Base-by-base conservation (phyloP, 1,140 invertebrate genomes). In the Drepana arcuata region DNA sequence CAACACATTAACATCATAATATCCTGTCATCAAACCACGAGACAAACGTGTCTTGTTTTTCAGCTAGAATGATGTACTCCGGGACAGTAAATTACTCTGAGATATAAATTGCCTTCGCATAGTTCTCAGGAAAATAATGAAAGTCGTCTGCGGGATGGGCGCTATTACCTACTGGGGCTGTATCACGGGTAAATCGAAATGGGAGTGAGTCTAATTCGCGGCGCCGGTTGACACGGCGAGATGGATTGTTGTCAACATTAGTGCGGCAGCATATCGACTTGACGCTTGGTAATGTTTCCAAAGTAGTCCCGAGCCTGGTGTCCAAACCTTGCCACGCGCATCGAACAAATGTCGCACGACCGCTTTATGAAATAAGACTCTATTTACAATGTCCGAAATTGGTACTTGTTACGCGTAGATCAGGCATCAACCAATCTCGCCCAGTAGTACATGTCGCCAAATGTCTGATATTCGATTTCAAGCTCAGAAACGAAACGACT, bases 171-270 rank as follows among this genome's bases (percentile, higher is more conserved):
- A n/a, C n/a, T n/a, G n/a, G 50, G 44, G 48, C 43, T 51, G 54
- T 50, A 56, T 57, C 53, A 67, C 41, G 52, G 74, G 53, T 64
- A 68, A 75, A 78, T 81, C 69, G 69, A 75, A 81, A 72, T 72
- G 73, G 69, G 77, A 78, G 57, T 74, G 67, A 75, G 67, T 56
- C 53, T 67, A 66, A 78, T 75, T 71, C 72, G 66, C 70, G 68
- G 70, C 71, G 71, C 62, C 63, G 67, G 43, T 48, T 80, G 73
- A 70, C 73, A 75, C 60, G 56, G 40, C 55, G 69, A 81, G 73
- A 81, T 78, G 70, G 65, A 81, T 81, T 71, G 61, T 77, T 74
- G 77, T 72, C 71, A 81, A 78, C 68, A 81, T 78, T 78, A 77
- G 65, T 70, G 66, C 71, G 71, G 66, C 67, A 68, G 59, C 69